Conservation (phyloP, 2,888 invertebrate genomes). For the Sturmia bella region DNA sequence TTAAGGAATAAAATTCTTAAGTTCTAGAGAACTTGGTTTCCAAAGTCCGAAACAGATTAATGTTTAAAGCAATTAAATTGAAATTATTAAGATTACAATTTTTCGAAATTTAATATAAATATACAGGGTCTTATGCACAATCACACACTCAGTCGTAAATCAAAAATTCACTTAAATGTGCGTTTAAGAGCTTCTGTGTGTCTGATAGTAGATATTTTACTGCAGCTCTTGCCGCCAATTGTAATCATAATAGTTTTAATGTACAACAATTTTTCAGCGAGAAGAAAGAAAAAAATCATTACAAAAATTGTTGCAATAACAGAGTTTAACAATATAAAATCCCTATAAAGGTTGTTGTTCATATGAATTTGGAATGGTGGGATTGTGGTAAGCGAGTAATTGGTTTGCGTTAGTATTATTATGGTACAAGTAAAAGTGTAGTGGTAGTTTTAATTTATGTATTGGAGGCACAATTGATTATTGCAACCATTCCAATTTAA, state of each 20-base stretch:
- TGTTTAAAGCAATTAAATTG: too few species aligned
- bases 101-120: not conserved
- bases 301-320: constrained; percentile 36
- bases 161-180: constrained; percentile 1
- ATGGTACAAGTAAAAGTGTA: not conserved
- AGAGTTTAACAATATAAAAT: constrained; percentile 54
- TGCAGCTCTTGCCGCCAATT: constrained; percentile 15
- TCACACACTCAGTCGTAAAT: constrained; percentile 11
- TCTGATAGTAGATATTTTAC: constrained; percentile 18
- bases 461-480: not conserved
- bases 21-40: too few species aligned
- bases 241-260: constrained; percentile 37
- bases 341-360: constrained; percentile 39
- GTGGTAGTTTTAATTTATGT: not conserved
- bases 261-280: constrained; percentile 35
- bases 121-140: not conserved
- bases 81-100: too few species aligned
- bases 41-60: too few species aligned
- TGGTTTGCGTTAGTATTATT: constrained; percentile 1
- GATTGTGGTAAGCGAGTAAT: not conserved
- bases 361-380: not conserved
- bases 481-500: not conserved
- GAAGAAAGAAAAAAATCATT: constrained; percentile 2
- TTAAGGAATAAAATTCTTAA: too few species aligned
- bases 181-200: not conserved